Percentiles rank a stretch among this genome's conserved stretches.
Evolutionary conservation across 2,797 vertebrate genomes (phyloP).

Genomic region (Catamblyrhynchus diadema): DNA sequence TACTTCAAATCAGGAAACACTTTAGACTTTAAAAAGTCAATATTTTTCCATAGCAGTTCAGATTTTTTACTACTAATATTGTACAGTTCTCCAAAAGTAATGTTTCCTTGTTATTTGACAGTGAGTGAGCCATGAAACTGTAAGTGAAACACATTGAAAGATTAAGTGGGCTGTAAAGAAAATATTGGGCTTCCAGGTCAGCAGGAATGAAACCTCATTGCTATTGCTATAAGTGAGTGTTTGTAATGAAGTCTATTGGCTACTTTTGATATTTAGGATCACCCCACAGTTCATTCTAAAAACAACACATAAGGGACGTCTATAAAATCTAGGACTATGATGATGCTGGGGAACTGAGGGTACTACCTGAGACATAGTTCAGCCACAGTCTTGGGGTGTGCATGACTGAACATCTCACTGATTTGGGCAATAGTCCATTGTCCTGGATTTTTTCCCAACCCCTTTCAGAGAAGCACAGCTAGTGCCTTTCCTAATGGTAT

Average conservation of each 20-base stretch:
- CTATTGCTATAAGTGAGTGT: background rate
- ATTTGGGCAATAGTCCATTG: background rate
- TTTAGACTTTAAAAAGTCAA: background rate
- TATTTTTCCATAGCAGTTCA: background rate
- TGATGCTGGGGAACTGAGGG: background rate
- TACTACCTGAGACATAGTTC: background rate
- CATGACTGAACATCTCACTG: background rate
- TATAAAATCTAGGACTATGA: background rate
- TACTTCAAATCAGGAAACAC: background rate
- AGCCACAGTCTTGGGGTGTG: background rate
- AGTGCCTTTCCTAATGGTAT: background rate
- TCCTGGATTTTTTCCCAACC: rapidly evolving
- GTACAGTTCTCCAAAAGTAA: background rate
- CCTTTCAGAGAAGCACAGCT: background rate
- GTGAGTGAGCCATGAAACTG: background rate
- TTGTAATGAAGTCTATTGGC: background rate
- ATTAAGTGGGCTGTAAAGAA: background rate
- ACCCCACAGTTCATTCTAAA: background rate
- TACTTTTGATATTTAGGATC: background rate
- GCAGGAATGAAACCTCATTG: background rate
- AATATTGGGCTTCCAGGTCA: background rate
- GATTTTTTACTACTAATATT: background rate
- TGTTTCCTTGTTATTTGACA: background rate
- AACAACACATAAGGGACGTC: background rate
- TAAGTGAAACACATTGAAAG: background rate